phyloP scores from a whole-genome alignment of 2,888 invertebrate species.

The Protodeltote pygarga region DNA sequence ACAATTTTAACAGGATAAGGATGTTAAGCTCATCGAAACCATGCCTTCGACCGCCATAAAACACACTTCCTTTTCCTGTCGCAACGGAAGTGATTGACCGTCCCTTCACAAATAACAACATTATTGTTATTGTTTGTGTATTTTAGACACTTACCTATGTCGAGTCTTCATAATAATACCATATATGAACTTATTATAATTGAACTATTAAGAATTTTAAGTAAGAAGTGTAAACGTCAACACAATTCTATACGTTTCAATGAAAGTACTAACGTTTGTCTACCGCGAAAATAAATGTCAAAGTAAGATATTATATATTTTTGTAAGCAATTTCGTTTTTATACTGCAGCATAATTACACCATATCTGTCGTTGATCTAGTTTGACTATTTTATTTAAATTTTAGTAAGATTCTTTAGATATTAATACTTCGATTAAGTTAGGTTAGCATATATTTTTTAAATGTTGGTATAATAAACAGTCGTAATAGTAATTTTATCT shows the following conservation, averaged over 20 bases:
- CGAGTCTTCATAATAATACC: constrained; percentile 7
- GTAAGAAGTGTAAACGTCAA: constrained; percentile 54
- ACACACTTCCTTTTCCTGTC: constrained; percentile 89
- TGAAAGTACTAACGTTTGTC: constrained; percentile 44
- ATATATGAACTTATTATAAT: constrained; percentile 16
- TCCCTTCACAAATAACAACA: constrained; percentile 23
- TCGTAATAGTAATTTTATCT: no score
- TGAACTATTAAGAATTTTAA: constrained; percentile 12
- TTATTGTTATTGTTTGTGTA: constrained; percentile 9
- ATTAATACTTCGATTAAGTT: not conserved
- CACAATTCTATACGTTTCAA: constrained; percentile 43
- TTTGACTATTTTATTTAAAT: not conserved
- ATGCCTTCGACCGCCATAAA: constrained; percentile 78
- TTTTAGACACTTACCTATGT: constrained; percentile 46
- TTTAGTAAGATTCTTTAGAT: not conserved
- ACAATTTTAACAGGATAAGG: constrained; percentile 74
- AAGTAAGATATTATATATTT: constrained; percentile 27
- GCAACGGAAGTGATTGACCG: constrained; percentile 65
- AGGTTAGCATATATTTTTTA: constrained; percentile 30
- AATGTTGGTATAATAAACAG: constrained; percentile 31
- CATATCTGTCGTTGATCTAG: no score
- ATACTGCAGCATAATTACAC: no score
- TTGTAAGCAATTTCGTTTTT: no score
- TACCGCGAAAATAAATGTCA: constrained; percentile 61
- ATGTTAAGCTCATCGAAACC: constrained; percentile 57